A percentile compares a stretch with the other conserved stretches of the same genome.
These are phyloP conservation scores for Coccyzus lansbergi DNA, from an alignment of 2,797 vertebrate species.

Conservation along the genomic window DNA sequence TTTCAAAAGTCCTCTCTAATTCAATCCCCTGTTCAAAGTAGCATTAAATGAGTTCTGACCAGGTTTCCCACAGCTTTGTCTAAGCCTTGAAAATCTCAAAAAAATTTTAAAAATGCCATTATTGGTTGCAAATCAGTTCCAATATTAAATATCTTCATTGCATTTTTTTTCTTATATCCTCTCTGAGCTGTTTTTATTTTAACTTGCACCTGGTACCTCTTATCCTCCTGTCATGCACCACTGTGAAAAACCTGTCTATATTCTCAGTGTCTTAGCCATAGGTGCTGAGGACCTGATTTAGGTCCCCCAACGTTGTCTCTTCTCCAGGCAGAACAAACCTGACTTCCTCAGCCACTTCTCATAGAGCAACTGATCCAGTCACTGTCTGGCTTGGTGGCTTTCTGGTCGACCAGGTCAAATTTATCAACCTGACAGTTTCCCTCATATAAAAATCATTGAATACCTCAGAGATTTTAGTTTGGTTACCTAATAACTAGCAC, in stretches of 20 bases:
- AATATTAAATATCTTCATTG: neutral
- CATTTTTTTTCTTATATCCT: neutral
- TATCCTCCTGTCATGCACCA: neutral
- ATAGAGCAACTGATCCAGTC: neutral
- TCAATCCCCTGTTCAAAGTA: neutral
- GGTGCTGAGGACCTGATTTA: neutral
- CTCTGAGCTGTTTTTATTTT: neutral
- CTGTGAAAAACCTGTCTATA: neutral
- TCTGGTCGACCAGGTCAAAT: neutral
- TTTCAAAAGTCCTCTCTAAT: neutral
- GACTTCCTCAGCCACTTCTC: neutral
- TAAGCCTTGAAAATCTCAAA: neutral
- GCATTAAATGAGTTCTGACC: neutral
- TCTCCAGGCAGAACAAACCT: neutral
- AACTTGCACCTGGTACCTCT: neutral
- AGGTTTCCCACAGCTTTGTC: neutral
- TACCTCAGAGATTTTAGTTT: neutral
- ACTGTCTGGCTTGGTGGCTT: neutral
- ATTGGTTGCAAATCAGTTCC: neutral
- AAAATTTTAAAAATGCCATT: fast-evolving
- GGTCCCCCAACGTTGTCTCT: neutral
- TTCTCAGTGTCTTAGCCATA: fast-evolving
- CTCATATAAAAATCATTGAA: neutral
- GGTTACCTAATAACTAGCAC: neutral
- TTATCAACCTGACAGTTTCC: neutral